Evolutionary conservation across 2,797 vertebrate species (phyloP), one percentile per base, ranked within the genome.

Genomic region (Gymnocypris eckloni): DNA sequence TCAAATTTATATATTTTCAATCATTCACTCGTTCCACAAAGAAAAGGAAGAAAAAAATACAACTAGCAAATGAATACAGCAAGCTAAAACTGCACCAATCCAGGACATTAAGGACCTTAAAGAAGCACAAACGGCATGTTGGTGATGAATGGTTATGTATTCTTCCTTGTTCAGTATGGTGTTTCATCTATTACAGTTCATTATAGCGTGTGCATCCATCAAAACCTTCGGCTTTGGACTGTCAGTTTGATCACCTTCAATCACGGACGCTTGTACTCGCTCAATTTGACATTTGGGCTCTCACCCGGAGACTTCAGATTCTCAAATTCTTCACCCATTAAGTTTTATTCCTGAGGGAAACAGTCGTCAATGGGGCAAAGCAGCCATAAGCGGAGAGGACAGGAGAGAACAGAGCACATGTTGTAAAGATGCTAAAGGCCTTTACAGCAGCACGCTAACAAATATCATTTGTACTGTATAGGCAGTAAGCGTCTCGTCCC

Each of bases 311-410:
- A 84, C 79, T 81, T 86, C 48, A 67, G 33, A 86, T 76, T 86
- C 84, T 67, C 70, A 22, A 82, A 88, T 76, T 84, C 85, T 79
- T 61, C 15, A 61, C 81, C 76, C 78, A 88, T 75, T 78, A 71
- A 86, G 79, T 89, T 75, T 84, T 69, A 81, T 88, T 82, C 69
- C 67, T 18, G 59, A 15, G 79, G 48, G 82, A 88, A 54, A 72
- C 52, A 59, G 43, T 82, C n/a, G 28, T 85, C 70, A 77, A 83
- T 45, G 78, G 61, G 64, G 33, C 67, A 87, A 85, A 87, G 66
- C 73, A 39, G 52, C 73, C 59, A 9, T 61, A 67, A 79, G 25
- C 54, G 37, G 5, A 59, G 45, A 79, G 28, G 59, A 56, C 56
- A 12, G 56, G 56, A 85, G 50, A 70, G 79, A 86, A 72, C 33